Base-by-base conservation (phyloP, 2,888 invertebrate species). In the Graphium colonna region DNA sequence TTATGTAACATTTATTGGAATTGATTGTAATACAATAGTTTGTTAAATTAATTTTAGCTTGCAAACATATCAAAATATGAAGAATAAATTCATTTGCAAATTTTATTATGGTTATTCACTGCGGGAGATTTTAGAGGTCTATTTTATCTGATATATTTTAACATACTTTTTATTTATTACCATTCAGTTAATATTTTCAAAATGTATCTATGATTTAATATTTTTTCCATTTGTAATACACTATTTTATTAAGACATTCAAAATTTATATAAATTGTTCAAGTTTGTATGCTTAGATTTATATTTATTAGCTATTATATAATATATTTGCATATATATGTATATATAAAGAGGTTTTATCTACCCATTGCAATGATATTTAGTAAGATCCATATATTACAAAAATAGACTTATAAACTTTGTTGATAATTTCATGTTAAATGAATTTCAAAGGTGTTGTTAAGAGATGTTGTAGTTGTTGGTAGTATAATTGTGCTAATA, bases 261-360 rank as follows among this genome's bases (percentile, higher is more conserved):
- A 52, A 26, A 52, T 15, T 60, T 69, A 67, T 71, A 73, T 67
- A 65, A 70, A 69, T 67, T 75, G 79, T 81, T 79, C 70, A 77
- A 71, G 73, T 77, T 78, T 75, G 64, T 62, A 68, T 52, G 28
- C 15, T 53, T 21, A 48, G 18, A 18, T 51, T 15, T 45, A 40
- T 48, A 48, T 40, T 26, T 18, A 52, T 47, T 41, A 52, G 43
- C 12, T 47, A 26, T 5, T 43, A 26, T 46, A 5, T 15, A 36
- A 26, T 43, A 12, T 26, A 36, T 21, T 47, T 17, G 2, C 36
- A 36, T 36, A 3, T 36, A n/a, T 36, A 42, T 41, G 12, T 18
- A 51, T 28, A 28, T 60, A 57, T 54, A 40, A 39, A 50, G 40
- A 43, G 16, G 26, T 28, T 33, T 33, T 45, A 10, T 39, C 12